These are phyloP conservation scores for Catonia carolina DNA, from an alignment of 2,888 invertebrate species.

Conservation along the genomic window DNA sequence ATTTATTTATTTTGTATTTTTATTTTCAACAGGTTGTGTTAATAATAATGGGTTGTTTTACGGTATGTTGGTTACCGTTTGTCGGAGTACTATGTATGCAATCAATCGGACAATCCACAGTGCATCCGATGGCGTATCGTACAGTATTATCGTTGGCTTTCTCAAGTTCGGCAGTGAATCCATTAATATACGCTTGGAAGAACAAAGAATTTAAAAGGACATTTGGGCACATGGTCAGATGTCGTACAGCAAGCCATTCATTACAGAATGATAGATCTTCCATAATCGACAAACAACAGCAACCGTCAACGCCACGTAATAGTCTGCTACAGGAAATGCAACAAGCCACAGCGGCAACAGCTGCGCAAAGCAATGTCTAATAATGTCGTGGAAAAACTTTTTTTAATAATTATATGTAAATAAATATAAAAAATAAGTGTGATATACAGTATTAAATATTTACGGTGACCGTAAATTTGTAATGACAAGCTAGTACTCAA, in stretches of 20 bases:
- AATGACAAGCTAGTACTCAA: no score
- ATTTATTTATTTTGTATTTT: no score
- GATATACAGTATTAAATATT: no score
- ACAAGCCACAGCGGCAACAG: no score
- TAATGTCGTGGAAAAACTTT: not conserved
- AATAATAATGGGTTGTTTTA: slow-evolving; percentile 69
- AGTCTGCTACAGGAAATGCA: not conserved
- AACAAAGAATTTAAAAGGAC: slow-evolving; percentile 69
- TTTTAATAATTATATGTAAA: no score
- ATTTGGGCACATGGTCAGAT: slow-evolving; percentile 48
- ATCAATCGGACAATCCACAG: slow-evolving; percentile 45
- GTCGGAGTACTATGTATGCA: slow-evolving; percentile 54
- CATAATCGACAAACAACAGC: not conserved
- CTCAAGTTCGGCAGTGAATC: slow-evolving; percentile 74
- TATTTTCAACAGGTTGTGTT: slow-evolving; percentile 58
- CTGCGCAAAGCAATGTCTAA: not conserved
- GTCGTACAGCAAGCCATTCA: slow-evolving; percentile 22
- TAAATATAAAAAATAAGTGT: no score
- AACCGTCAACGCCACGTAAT: not conserved
- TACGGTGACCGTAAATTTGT: no score
- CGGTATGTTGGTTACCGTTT: slow-evolving; percentile 76
- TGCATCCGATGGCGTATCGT: slow-evolving; percentile 49
- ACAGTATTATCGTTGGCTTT: slow-evolving; percentile 64
- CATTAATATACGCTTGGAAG: slow-evolving; percentile 80
- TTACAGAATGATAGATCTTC: slow-evolving; percentile 21